A percentile compares a stretch with the other conserved stretches of the same genome.
Conservation (phyloP, 1,140 invertebrate species). For the Anoplophora glabripennis region DNA sequence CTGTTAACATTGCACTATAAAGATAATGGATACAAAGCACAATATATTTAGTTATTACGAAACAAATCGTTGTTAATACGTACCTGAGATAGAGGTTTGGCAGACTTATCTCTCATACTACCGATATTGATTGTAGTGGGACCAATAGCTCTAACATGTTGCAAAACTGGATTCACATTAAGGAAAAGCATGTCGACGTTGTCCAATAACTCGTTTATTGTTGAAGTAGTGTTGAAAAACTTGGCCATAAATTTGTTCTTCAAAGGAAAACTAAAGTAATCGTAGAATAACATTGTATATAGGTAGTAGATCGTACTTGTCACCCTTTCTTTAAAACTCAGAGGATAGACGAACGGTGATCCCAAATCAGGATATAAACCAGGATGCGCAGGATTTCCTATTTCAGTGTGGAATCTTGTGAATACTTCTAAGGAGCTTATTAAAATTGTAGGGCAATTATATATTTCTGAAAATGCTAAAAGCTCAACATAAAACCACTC, state of each 20-base stretch:
- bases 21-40: too few relatives aligned
- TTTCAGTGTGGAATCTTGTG: constrained; percentile 30
- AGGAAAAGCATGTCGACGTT: constrained; percentile 46
- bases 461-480: constrained; percentile 15
- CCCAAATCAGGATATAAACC: not conserved
- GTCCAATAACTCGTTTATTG: constrained; percentile 45
- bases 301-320: constrained; percentile 11
- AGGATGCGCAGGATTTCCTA: constrained; percentile 12
- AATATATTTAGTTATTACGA: too few relatives aligned
- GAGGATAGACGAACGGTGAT: not conserved
- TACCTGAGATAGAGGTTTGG: too few relatives aligned
- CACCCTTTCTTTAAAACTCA: constrained; percentile 21
- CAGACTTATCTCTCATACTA: constrained; percentile 9
- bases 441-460: constrained; percentile 26
- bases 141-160: constrained; percentile 48
- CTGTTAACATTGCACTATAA: too few relatives aligned
- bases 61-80: too few relatives aligned
- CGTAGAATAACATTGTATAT: not conserved
- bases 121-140: constrained; percentile 51
- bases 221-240: not conserved
- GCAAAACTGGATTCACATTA: constrained; percentile 30
- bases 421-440: constrained; percentile 45
- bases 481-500: constrained; percentile 28
- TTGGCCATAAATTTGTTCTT: too few relatives aligned
- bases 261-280: not conserved